Evolutionary conservation across 2,797 vertebrate genomes (phyloP), one percentile per base, ranked within the genome.

Genomic region (Takifugu ocellatus): DNA sequence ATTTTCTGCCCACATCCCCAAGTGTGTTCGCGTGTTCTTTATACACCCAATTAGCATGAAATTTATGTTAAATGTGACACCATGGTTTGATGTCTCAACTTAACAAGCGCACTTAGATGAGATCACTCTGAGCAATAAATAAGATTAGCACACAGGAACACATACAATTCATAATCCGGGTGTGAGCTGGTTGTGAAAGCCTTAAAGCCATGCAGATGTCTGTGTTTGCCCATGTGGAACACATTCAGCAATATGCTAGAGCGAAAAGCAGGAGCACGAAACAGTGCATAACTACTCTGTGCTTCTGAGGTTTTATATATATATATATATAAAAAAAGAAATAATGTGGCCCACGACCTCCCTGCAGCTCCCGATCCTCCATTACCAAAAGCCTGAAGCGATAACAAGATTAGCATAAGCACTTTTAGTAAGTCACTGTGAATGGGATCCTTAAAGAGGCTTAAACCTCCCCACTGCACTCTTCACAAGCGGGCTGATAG

Each of bases 371-470:
- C 59, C 53, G n/a, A 69, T 76, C 66, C 50, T 77, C 74, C 59
- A 74, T 82, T 87, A 80, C 57, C 74, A 61, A 58, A 74, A 72
- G 68, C 75, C 77, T 63, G 72, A 72, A 78, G 80, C 6, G 77
- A 85, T 88, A 87, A 87, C 88, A 77, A 68, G 83, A 87, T 88
- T 87, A 85, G 51, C 74, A 82, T 79, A 82, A 84, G 78, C 77
- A 79, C 72, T 84, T 77, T 76, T 74, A 61, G 69, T 78, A 84
- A 85, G 79, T 86, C 79, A 73, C 63, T 49, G 66, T 83, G 85
- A 85, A 85, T 82, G 54, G 79, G 75, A 79, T 78, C 53, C 83
- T 80, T 78, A 82, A 77, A 85, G 79, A 79, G 66, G 78, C 75
- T 88, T 87, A 73, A 77, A 72, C 66, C 44, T 46, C 44, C 50